Base-by-base conservation (phyloP, 2,797 vertebrate genomes). In the Poecile montanus region DNA sequence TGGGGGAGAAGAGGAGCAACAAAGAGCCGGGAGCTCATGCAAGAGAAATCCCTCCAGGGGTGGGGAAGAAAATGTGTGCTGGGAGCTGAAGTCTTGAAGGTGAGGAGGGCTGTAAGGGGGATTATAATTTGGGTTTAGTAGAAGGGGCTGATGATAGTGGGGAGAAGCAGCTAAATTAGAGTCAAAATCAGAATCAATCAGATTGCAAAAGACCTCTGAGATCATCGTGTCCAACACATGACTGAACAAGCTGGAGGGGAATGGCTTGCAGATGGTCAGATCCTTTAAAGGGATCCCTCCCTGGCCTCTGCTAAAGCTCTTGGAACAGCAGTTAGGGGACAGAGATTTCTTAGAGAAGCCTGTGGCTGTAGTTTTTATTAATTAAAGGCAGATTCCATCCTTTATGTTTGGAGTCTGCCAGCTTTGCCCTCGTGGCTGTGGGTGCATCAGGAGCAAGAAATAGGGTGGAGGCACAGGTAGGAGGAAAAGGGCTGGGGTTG, bases 161-260 rank as follows among this genome's bases (percentile, higher is more conserved):
- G 47, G 32, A 6, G 5, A 29, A 58, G 51, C 26, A 77, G 45
- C 58, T 53, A 38, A 82, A 75, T 44, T 26, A 56, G 40, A 63
- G 30, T 21, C 38, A 58, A 60, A 80, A 51, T 45, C 51, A 30
- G 58, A 83, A 63, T 62, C 32, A 63, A 21, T 30, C 29, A 10
- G 29, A 13, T 47, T 45, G n/a, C 18, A 40, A 76, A 53, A 53
- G 14, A 23, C 6, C 26, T 25, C 34, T 63, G 51, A 36, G 18
- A 34, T 15, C 40, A 42, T n/a, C 0, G 0, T 47, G 22, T 53
- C n/a, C 45, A 30, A 34, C 14, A 11, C 73, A 5, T 9, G 72
- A 30, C 20, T 0, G 0, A 38, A 44, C 32, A 56, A 7, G 40
- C 11, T 32, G 26, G 4, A 2, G 14, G 8, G 6, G 15, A 16